Evolutionary conservation across 2,113 vertebrate genomes (phyloP).

Genomic region (Sakesphorus luctuosus): DNA sequence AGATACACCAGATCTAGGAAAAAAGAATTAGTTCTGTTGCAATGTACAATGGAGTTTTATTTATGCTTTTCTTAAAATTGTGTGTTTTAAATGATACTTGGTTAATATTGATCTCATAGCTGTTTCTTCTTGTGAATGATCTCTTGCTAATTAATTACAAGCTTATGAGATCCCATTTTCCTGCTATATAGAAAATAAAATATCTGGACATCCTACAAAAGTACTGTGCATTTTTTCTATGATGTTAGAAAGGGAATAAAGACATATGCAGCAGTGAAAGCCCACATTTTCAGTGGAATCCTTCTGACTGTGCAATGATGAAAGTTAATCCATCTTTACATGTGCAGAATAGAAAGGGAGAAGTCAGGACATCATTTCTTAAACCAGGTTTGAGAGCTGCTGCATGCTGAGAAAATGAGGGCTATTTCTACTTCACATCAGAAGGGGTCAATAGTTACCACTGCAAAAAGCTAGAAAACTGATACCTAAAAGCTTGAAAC

Average conservation of each 20-base stretch:
- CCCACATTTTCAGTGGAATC: not conserved
- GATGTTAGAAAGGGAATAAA: not conserved
- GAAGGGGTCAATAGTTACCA: conserved; percentile 43
- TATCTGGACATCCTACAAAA: not conserved
- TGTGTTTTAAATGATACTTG: not conserved
- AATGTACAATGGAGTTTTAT: not conserved
- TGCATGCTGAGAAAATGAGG: not conserved
- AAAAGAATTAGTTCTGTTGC: not conserved
- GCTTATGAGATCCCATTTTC: not conserved
- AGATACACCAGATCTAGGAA: not conserved
- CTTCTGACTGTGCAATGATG: not conserved
- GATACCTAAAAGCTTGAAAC: not conserved
- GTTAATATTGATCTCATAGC: not conserved
- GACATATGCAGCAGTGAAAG: not conserved
- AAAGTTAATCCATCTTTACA: not conserved
- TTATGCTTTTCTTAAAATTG: not conserved
- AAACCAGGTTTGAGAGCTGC: not conserved
- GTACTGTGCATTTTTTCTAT: not conserved
- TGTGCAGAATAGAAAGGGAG: not conserved
- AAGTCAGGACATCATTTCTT: not conserved
- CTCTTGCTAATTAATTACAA: not conserved
- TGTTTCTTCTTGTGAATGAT: not conserved
- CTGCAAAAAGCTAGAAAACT: not conserved
- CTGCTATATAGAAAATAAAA: not conserved
- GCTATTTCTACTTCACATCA: not conserved